Evolutionary conservation across 2,888 invertebrate genomes (phyloP).

Genomic region (Eilema depressum): DNA sequence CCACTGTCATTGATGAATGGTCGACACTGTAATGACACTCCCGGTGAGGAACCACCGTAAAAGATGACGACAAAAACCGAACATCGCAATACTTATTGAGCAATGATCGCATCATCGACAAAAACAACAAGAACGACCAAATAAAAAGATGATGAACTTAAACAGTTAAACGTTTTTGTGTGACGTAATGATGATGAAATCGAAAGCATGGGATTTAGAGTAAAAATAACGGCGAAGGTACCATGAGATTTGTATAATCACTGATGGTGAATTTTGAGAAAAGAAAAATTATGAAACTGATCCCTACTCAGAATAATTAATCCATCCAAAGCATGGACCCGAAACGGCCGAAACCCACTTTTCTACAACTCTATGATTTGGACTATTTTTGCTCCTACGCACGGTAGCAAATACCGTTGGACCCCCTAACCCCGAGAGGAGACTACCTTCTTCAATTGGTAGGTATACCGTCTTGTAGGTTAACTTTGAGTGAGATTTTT

Average conservation of each 20-base stretch:
- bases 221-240: slow-evolving; percentile 41
- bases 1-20: too few species aligned
- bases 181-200: slow-evolving; percentile 65
- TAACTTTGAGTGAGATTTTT: too few species aligned
- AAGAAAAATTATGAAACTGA: neutral
- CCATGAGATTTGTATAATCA: slow-evolving; percentile 50
- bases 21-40: neutral
- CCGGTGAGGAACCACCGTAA: neutral
- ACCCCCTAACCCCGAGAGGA: too few species aligned
- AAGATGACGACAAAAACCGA: slow-evolving; percentile 18
- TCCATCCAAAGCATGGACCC: too few species aligned
- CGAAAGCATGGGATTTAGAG: slow-evolving; percentile 59
- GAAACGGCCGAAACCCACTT: too few species aligned
- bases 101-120: slow-evolving; percentile 40
- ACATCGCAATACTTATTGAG: slow-evolving; percentile 28
- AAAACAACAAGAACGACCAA: slow-evolving; percentile 20
- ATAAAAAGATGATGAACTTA: slow-evolving; percentile 45
- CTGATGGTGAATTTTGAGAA: slow-evolving; percentile 43
- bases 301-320: neutral
- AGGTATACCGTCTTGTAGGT: too few species aligned
- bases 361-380: too few species aligned
- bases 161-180: slow-evolving; percentile 57
- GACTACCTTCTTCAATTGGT: too few species aligned
- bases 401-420: too few species aligned
- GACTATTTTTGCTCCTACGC: too few species aligned